Evolutionary conservation across 2,888 invertebrate genomes (phyloP), one percentile per base, ranked within the genome.

Genomic region (Rambutsinella grinnellia): DNA sequence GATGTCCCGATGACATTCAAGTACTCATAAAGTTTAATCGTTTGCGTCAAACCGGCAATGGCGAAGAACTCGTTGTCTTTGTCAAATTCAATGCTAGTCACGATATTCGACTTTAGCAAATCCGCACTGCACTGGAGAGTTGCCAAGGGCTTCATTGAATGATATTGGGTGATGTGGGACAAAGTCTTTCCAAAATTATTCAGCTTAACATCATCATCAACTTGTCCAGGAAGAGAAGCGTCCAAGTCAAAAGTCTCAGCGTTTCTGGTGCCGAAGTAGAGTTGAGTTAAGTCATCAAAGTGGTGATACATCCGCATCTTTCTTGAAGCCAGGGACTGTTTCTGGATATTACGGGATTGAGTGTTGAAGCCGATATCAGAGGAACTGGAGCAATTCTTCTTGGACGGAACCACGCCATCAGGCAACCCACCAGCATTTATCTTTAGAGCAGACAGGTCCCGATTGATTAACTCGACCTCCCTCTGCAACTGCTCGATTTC

Each of bases 61-160:
- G 97, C 97, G 88, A 97, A 96, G 87, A 93, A 94, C 88, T 97
- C 96, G 86, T 94, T 93, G 87, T 97, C 97, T 87, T 96, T 94
- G 86, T 97, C 97, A 88, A 97, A 97, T 87, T 97, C 97, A 83
- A 97, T 96, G 84, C 96, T 96, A 24, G 94, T 94, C 3, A 94
- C 94, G 81, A 94, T 94, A 3, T 93, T 94, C 26, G 67, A 68
- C 85, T 92, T 93, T 86, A 94, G 93, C 65, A 95, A 91, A 86
- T 97, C 97, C 85, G 92, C 93, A 79, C 95, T 94, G 87, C 97
- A 97, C 82, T 94, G 94, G 3, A 97, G 88, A 3, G 95, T 95
- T 3, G 96, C 95, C 6, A 97, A 88, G 19, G 94, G 92, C 13
- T 93, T 89, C 80, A 97, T 88, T 17, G 92, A 90, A 82, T 91